Evolutionary conservation across 2,113 vertebrate genomes (phyloP), one percentile per base, ranked within the genome.

Genomic region (Aptenodytes patagonicus): DNA sequence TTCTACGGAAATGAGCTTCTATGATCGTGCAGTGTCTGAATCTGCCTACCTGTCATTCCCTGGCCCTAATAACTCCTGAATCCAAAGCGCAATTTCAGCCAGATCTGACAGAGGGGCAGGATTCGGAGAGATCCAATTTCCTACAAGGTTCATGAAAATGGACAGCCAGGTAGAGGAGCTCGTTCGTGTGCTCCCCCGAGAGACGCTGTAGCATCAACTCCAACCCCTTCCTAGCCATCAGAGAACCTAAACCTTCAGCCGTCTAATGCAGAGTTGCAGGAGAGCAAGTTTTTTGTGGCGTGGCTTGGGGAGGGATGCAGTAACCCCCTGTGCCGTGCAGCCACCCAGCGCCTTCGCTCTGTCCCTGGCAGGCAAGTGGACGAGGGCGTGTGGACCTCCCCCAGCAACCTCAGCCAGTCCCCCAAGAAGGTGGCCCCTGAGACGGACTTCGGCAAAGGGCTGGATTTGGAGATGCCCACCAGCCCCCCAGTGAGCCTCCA

Each of bases 401-500:
- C 98, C 60, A 97, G 98, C 87, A 99, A 98, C 95, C 98, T 99
- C 62, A 99, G 61, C 96, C 98, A 99, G 57, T 99, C 98, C 36
- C 98, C 98, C 57, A 99, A 99, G 98, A 99, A 99, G 94, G 97
- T 97, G 82, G 98, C 98, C 3, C 97, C 98, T 0, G 98, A 98
- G 90, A 82, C 89, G 0, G 99, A 99, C 62, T 98, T 99, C 96
- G 96, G 98, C 93, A 99, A 99, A 96, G 98, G 97, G 87, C 82
- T 99, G 62, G 99, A 99, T 90, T 98, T 99, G 47, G 99, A 99
- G 84, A 95, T 99, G 85, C 98, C 99, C 57, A 98, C 98, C 34
- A 99, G 99, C 95, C 98, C 99, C 8, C 99, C 99, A 0, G 97
- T 99, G 69, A 98, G 98, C 93, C 98, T 99, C 93, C 99, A 98